Evolutionary conservation across 2,797 vertebrate species (phyloP), one percentile per base, ranked within the genome.

Genomic region (Erithacus rubecula): DNA sequence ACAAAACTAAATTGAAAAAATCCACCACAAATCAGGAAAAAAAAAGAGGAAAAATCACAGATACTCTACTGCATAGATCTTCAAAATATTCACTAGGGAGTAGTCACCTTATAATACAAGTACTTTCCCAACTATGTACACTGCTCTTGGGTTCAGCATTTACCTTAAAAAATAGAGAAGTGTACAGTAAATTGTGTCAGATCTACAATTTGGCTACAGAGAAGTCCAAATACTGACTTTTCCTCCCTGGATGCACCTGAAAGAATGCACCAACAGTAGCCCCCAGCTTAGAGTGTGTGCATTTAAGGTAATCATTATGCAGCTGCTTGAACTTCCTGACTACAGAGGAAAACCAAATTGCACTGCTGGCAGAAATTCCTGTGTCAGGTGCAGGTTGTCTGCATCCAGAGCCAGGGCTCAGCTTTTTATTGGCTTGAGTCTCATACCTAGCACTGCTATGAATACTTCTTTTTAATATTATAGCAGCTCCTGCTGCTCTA

Each of bases 301-400:
- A 44, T 92, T 80, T 47, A 43, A 47, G 36, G 70, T 34, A 72
- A 70, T 47, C 16, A 23, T 41, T 52, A 47, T 14, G 64, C 87
- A 95, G 79, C 87, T 93, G 77, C 72, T 69, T 51, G 23, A 70
- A 72, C 77, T 93, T 94, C 77, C 94, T 76, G 83, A 55, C 62
- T 51, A 6, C n/a, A 74, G 3, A 49, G 43, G 63, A 90, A 96
- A 94, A 72, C 43, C 90, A 84, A 88, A 81, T 27, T 71, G n/a
- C 5, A 12, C 83, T 77, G 23, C 58, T 93, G 80, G 93, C 88
- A 93, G 74, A 70, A 95, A 88, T 79, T 91, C 86, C 56, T 39
- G 21, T 41, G 59, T 93, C 88, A 93, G 95, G 90, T 91, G 87
- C 75, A 77, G 44, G 41, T 68, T 62, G 86, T 63, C 44, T 87